These are phyloP conservation scores for Nettapus auritus DNA, from an alignment of 2,113 vertebrate genomes.

Conservation along the genomic window DNA sequence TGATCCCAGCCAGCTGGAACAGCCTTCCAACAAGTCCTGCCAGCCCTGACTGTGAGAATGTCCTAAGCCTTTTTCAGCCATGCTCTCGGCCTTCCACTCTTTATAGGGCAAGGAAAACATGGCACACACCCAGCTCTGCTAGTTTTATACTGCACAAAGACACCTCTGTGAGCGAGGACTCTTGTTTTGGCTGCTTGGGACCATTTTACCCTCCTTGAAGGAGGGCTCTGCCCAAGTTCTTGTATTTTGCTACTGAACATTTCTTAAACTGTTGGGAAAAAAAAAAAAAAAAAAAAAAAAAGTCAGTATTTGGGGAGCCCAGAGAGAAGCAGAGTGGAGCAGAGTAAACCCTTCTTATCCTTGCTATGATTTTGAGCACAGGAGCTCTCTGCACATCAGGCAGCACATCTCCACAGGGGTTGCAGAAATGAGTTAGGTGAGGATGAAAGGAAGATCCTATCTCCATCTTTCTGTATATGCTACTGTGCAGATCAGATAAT, in stretches of 20 bases:
- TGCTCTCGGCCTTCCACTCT: constrained; percentile 58
- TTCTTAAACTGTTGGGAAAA: neutral
- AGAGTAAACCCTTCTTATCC: constrained; percentile 10
- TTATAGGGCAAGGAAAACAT: constrained; percentile 52
- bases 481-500: constrained; percentile 16
- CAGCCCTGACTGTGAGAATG: constrained; percentile 64
- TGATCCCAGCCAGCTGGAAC: constrained; percentile 65
- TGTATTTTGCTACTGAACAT: constrained; percentile 39
- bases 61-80: constrained; percentile 69
- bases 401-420: neutral
- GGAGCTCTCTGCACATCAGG: neutral
- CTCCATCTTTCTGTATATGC: neutral
- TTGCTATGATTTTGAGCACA: neutral
- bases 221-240: constrained; percentile 38
- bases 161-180: constrained; percentile 53
- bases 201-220: constrained; percentile 31
- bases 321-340: neutral
- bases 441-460: neutral
- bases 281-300: neutral
- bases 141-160: constrained; percentile 58
- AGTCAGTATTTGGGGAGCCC: neutral
- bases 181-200: constrained; percentile 44
- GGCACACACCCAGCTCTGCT: constrained; percentile 56
- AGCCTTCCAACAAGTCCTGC: neutral
- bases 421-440: constrained; percentile 20